These are phyloP conservation scores for Pseudois nayaur DNA, from an alignment of 2,113 vertebrate genomes.

Conservation along the genomic window DNA sequence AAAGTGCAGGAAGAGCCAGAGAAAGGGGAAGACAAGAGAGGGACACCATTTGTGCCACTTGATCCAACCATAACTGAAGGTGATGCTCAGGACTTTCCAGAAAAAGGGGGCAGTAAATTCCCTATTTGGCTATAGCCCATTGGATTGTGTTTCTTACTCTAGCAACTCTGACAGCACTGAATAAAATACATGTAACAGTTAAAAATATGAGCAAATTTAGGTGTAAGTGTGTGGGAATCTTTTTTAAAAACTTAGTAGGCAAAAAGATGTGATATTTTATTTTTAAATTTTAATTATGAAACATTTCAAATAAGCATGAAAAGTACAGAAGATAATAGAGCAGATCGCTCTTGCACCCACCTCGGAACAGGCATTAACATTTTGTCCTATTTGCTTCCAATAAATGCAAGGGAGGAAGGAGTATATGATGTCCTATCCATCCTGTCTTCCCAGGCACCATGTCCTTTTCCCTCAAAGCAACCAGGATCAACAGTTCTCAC, in stretches of 20 bases:
- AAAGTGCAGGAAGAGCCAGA: accelerated
- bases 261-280: background rate
- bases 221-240: background rate
- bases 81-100: background rate
- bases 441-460: accelerated
- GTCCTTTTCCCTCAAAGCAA: accelerated
- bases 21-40: too few relatives aligned
- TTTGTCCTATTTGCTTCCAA: background rate
- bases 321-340: background rate
- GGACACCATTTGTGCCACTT: background rate
- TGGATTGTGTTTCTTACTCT: background rate
- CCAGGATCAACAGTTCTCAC: background rate
- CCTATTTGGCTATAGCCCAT: background rate
- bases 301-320: background rate
- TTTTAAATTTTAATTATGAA: conserved; percentile 43
- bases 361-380: background rate
- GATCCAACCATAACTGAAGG: background rate
- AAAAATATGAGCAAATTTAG: background rate
- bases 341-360: background rate
- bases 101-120: background rate
- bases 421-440: accelerated
- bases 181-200: background rate
- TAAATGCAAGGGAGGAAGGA: background rate
- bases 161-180: background rate
- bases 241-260: background rate